Evolutionary conservation across 2,888 invertebrate genomes (phyloP).

Genomic region (Synanthedon myopaeformis): DNA sequence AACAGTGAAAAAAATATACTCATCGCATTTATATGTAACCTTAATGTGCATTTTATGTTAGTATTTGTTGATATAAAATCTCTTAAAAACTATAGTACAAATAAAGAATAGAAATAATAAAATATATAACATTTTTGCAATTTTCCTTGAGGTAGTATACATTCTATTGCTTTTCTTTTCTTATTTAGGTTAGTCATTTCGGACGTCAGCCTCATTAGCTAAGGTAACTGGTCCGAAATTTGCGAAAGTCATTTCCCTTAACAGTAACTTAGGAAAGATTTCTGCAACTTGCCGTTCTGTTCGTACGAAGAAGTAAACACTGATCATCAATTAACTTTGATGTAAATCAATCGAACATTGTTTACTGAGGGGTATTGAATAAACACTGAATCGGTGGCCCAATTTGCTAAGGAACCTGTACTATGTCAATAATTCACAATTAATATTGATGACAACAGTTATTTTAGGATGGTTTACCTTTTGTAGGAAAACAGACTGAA

Average conservation of each 20-base stretch:
- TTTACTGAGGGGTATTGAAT: constrained; percentile 1
- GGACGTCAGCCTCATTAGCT: constrained; percentile 64
- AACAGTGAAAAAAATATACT: too few species aligned
- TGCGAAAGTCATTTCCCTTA: constrained; percentile 50
- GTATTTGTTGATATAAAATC: too few species aligned
- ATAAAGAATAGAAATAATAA: too few species aligned
- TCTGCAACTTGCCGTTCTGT: constrained; percentile 20
- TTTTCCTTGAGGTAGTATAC: neutral
- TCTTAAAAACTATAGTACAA: too few species aligned
- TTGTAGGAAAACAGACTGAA: neutral
- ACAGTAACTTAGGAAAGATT: constrained; percentile 37
- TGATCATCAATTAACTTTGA: constrained; percentile 1
- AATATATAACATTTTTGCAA: neutral
- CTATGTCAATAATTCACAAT: neutral
- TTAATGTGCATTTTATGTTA: too few species aligned
- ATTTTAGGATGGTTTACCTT: neutral
- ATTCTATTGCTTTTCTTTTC: constrained; percentile 30
- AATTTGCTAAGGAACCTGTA: neutral
- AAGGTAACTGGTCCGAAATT: constrained; percentile 59
- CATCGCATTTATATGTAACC: too few species aligned
- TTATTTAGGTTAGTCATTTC: constrained; percentile 49
- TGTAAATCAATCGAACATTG: constrained; percentile 5
- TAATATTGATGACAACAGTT: neutral
- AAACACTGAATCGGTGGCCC: neutral
- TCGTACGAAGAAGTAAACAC: neutral